Evolutionary conservation across 2,113 vertebrate genomes (phyloP), one percentile per base, ranked within the genome.

Genomic region (Trematocara unimaculatum): DNA sequence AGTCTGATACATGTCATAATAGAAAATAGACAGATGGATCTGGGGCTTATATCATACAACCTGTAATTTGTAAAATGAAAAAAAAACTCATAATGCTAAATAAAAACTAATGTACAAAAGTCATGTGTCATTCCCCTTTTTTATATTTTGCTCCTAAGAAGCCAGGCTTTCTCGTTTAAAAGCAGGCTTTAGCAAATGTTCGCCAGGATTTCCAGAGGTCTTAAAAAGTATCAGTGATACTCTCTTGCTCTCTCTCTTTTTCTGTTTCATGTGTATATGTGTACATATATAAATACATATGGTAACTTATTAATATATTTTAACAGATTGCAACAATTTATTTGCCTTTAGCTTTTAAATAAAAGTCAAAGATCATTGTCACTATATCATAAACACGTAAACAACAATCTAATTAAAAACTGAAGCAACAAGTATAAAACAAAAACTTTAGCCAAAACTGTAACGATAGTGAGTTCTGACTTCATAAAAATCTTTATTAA

Each of bases 171-270:
- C 58, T 33, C 2, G 0, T 62, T 62, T 33, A 33, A 33, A 62
- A 6, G 58, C 58, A 62, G 58, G 58, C 0, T 62, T 62, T 3
- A 6, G 0, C 3, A 35, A 62, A 62, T 4, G 1, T 62, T 35
- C 1, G 0, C 0, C 17, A 62, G 31, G 2, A 11, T 60, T 33
- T 33, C 29, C 8, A 33, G 29, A 60, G 29, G 31, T 62, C 31
- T 35, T 35, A 64, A 64, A 62, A 62, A 12, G 60, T 35, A 11
- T 2, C 31, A 35, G 17, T 64, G 31, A 35, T n/a, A 35, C 60
- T 64, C 60, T 64, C 31, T 35, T 62, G 5, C 31, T 35, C 17
- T 26, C 26, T 33, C 29, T 60, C 58, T 7, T 35, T 18, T 62
- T 31, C 58, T 0, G 31, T 62, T n/a, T 62, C 29, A 35, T 64